Conservation (phyloP, 2,888 invertebrate genomes). For the Drosophila dives region DNA sequence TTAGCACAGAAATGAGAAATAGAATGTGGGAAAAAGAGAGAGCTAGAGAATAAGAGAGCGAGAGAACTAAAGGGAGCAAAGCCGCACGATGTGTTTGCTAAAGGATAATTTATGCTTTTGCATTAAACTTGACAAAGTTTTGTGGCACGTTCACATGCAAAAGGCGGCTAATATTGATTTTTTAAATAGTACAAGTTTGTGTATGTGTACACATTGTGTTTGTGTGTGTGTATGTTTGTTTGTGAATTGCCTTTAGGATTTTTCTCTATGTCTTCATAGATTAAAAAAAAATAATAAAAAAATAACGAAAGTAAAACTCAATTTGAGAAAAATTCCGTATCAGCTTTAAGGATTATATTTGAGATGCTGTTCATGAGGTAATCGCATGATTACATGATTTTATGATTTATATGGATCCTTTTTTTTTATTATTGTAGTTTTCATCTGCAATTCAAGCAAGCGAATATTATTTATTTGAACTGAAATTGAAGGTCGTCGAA, state of each 20-base stretch:
- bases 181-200: neutral
- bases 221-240: constrained; percentile 18
- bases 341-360: constrained; percentile 18
- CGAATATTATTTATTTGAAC: neutral
- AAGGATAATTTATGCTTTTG: constrained; percentile 65
- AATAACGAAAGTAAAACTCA: constrained; percentile 2
- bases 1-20: neutral
- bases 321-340: neutral
- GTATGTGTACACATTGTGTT: neutral
- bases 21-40: neutral
- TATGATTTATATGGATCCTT: neutral
- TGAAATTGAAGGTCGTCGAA: constrained; percentile 27
- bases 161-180: constrained; percentile 49
- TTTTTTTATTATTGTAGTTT: neutral
- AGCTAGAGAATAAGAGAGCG: neutral
- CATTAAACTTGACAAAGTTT: constrained; percentile 66
- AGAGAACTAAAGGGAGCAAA: neutral
- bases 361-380: constrained; percentile 20
- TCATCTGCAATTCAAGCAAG: neutral
- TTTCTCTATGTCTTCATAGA: constrained; percentile 12
- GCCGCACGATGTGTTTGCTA: constrained; percentile 24
- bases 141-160: constrained; percentile 42
- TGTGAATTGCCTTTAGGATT: constrained; percentile 41
- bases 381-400: constrained; percentile 4
- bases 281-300: neutral